A percentile compares a stretch with the other conserved stretches of the same genome.
phyloP scores from a whole-genome alignment of 2,888 invertebrate genomes.

The Spilosoma lubricipeda region DNA sequence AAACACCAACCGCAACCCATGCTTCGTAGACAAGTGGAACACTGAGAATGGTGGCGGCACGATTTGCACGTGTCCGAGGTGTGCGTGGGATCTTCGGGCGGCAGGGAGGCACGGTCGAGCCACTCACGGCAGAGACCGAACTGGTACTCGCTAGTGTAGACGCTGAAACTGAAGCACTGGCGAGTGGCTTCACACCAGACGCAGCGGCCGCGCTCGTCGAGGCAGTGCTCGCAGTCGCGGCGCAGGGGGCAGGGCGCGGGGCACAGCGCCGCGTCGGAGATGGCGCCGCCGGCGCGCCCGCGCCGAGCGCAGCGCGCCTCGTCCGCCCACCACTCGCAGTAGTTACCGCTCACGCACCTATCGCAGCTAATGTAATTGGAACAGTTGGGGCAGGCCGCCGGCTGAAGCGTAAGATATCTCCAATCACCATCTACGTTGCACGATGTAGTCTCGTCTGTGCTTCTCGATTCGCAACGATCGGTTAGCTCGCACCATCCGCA shows the following conservation, averaged over 20 bases:
- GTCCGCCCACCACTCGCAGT: slow-evolving; percentile 97
- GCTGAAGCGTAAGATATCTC: slow-evolving; percentile 93
- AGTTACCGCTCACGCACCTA: slow-evolving; percentile 91
- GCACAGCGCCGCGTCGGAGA: slow-evolving; percentile 88
- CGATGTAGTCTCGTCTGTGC: slow-evolving; percentile 88
- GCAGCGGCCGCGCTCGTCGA: slow-evolving; percentile 94
- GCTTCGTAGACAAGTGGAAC: slow-evolving; percentile 92
- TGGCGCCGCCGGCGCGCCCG: slow-evolving; percentile 90
- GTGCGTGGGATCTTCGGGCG: slow-evolving; percentile 69
- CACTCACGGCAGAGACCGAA: slow-evolving; percentile 97
- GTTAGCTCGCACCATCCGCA: slow-evolving; percentile 97
- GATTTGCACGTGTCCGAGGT: slow-evolving; percentile 91
- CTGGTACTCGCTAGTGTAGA: slow-evolving; percentile 97
- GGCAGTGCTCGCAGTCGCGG: slow-evolving; percentile 92
- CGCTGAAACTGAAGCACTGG: slow-evolving; percentile 98
- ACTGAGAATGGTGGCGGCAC: slow-evolving; percentile 91
- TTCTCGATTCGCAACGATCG: slow-evolving; percentile 89
- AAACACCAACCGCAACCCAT: slow-evolving; percentile 98
- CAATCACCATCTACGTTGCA: slow-evolving; percentile 88
- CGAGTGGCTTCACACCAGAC: slow-evolving; percentile 98
- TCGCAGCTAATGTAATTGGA: slow-evolving; percentile 96
- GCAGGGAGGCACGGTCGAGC: slow-evolving; percentile 92
- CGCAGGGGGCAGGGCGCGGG: slow-evolving; percentile 93
- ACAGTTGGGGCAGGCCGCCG: slow-evolving; percentile 94
- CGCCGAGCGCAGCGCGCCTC: slow-evolving; percentile 94